Percentiles rank a stretch among this genome's conserved stretches.
Conservation (phyloP, 2,888 invertebrate species). For the Frankliniella intonsa region DNA sequence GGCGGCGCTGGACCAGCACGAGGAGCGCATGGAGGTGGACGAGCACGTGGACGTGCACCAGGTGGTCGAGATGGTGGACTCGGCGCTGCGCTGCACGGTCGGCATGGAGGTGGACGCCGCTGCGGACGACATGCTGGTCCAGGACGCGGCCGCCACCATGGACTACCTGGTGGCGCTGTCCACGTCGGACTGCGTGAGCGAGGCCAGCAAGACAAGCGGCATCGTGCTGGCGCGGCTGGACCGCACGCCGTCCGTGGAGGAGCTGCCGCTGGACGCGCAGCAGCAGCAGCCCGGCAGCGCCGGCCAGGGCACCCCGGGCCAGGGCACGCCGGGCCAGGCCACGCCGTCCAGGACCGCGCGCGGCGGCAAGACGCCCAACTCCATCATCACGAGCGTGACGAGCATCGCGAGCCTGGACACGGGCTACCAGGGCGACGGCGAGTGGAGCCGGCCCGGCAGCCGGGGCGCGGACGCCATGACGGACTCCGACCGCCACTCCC, state of each 20-base stretch:
- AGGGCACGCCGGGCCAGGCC: neutral
- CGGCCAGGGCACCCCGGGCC: conserved; percentile 30
- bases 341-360: conserved; percentile 33
- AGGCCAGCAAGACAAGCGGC: conserved; percentile 27
- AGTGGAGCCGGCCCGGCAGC: conserved; percentile 82
- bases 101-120: conserved; percentile 17
- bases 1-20: neutral
- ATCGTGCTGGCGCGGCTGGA: conserved; percentile 50
- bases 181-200: conserved; percentile 5
- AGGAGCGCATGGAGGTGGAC: conserved; percentile 30
- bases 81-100: conserved; percentile 16
- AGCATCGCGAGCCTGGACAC: conserved; percentile 87
- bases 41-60: conserved; percentile 7
- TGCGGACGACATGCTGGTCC: neutral
- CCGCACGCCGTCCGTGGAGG: conserved; percentile 80
- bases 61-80: conserved; percentile 27
- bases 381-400: conserved; percentile 82
- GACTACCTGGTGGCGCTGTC: conserved; percentile 5
- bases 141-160: conserved; percentile 13
- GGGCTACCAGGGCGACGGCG: conserved; percentile 91
- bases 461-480: conserved; percentile 60
- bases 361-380: conserved; percentile 62
- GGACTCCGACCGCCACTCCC: conserved; percentile 41
- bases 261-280: conserved; percentile 65
- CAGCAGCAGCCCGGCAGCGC: conserved; percentile 31